Evolutionary conservation across 2,113 vertebrate genomes (phyloP).

Genomic region (Electrona antarctica): DNA sequence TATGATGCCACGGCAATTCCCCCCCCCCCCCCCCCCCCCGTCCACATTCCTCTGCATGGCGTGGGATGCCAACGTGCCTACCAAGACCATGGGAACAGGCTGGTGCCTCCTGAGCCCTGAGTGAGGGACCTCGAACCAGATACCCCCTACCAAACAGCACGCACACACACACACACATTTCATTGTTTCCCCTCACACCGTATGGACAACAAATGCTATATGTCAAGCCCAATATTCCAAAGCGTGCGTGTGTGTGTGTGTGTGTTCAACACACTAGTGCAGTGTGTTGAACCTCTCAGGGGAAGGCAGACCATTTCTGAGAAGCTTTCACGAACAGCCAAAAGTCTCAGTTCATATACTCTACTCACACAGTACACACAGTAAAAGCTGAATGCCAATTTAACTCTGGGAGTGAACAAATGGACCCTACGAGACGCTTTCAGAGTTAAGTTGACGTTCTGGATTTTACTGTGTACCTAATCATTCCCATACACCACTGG

Average conservation of each 20-base stretch:
- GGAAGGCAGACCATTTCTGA: constrained; percentile 2
- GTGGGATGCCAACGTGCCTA: constrained; percentile 62
- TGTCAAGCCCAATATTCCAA: neutral
- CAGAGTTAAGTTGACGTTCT: too few relatives aligned
- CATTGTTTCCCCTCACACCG: neutral
- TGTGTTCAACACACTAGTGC: neutral
- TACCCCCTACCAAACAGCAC: constrained; percentile 12
- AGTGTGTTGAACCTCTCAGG: neutral
- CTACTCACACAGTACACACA: constrained; percentile 14
- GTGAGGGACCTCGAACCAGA: constrained; percentile 1
- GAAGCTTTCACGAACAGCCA: constrained; percentile 5
- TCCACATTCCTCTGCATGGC: constrained; percentile 50
- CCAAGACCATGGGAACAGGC: constrained; percentile 70
- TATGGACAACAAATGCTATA: neutral
- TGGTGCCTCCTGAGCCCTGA: neutral
- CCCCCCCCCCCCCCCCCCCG: constrained; percentile 46
- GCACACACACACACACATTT: neutral
- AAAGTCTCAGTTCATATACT: constrained; percentile 1
- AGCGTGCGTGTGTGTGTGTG: neutral
- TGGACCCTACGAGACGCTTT: too few relatives aligned
- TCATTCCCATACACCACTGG: constrained; percentile 32
- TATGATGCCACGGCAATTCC: constrained; percentile 55
- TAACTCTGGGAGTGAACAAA: too few relatives aligned
- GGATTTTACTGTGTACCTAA: constrained; percentile 11
- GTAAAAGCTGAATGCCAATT: too few relatives aligned